Evolutionary conservation across 2,113 vertebrate species (phyloP).

Genomic region (Toxostoma redivivum): DNA sequence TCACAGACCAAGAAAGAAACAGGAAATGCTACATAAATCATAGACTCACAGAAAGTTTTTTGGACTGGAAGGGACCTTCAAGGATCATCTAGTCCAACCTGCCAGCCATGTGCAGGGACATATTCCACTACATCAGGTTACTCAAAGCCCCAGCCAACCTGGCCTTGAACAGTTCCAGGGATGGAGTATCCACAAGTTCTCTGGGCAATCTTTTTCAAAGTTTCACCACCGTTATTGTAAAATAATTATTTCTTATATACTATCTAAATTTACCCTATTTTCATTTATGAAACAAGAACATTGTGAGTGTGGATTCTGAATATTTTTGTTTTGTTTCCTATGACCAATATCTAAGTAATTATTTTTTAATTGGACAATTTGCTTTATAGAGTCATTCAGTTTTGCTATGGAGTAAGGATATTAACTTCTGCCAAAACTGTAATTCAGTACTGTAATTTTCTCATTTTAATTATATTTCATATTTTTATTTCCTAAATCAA

Average conservation of each 20-base stretch:
- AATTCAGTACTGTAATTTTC: background rate
- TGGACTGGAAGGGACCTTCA: background rate
- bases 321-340: background rate
- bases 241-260: background rate
- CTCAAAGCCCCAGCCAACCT: background rate
- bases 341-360: background rate
- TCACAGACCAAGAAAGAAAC: background rate
- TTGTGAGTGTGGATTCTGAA: rapidly evolving
- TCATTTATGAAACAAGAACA: background rate
- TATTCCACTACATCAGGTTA: background rate
- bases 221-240: rapidly evolving
- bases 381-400: background rate
- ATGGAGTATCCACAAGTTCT: background rate
- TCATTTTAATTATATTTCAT: background rate
- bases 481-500: background rate
- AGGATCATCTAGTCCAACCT: background rate
- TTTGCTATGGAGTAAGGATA: background rate
- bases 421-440: background rate
- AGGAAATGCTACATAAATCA: background rate
- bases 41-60: background rate
- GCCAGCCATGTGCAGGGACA: background rate
- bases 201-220: background rate
- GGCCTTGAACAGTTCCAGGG: background rate
- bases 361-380: background rate
- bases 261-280: background rate